These are phyloP conservation scores for Hydrolagus affinis DNA, from an alignment of 2,113 vertebrate species.

Conservation along the genomic window DNA sequence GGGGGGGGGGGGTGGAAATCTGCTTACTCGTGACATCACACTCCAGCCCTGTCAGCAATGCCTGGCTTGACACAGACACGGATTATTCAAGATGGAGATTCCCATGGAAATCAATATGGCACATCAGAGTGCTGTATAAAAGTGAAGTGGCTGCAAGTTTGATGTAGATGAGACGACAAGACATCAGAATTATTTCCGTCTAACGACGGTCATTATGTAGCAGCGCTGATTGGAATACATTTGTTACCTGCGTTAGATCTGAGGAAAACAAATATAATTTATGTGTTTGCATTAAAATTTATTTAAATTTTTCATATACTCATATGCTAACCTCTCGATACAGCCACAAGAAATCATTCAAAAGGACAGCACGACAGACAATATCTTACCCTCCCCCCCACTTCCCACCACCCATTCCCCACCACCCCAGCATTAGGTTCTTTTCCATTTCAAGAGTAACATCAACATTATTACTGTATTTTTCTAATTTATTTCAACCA, in stretches of 20 bases:
- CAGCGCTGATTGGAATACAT: conserved; percentile 99
- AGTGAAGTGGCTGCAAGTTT: conserved; percentile 88
- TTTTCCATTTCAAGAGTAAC: conserved; percentile 4
- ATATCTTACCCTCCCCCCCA: neutral
- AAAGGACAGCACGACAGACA: neutral
- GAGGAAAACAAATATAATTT: conserved; percentile 99
- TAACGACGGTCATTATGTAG: conserved; percentile 99
- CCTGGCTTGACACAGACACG: conserved; percentile 85
- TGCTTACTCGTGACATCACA: neutral
- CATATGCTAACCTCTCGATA: neutral
- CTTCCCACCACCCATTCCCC: neutral
- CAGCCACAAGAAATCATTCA: neutral
- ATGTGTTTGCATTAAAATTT: conserved; percentile 99
- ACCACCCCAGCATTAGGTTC: neutral
- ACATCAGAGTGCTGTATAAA: conserved; percentile 96
- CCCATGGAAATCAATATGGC: conserved; percentile 99
- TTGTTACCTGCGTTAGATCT: conserved; percentile 99
- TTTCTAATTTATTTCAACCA: conserved; percentile 28
- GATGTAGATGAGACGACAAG: conserved; percentile 99
- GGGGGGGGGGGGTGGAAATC: no score
- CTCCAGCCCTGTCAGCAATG: neutral
- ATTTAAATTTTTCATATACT: conserved; percentile 58
- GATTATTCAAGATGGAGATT: conserved; percentile 96
- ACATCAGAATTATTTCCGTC: conserved; percentile 99
- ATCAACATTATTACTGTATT: conserved; percentile 26